Base-by-base conservation (phyloP, 2,888 invertebrate genomes). In the Cantharis rufa region DNA sequence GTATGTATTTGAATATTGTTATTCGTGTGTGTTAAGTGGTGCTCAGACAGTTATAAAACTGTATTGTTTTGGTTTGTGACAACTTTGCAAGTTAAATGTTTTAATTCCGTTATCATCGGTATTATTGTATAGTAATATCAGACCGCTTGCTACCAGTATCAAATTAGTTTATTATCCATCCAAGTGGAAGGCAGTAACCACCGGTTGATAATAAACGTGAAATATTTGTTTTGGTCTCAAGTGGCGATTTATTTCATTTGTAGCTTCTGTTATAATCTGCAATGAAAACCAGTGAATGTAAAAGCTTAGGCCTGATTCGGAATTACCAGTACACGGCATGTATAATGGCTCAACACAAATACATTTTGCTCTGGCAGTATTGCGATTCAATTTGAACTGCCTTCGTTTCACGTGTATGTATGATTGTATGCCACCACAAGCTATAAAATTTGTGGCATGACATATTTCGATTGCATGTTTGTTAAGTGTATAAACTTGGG, bases 1-100 rank as follows among this genome's bases (percentile, higher is more conserved):
- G 88, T 88, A 88, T 88, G 88, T 88, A 88, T 88, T 86, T 87
- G 85, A 87, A 85, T 87, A 87, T 88, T 88, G 87, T 87, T 88
- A 87, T 87, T 86, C 87, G 87, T 88, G 87, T 87, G 87, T 88
- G 87, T 88, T 88, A 87, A 87, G 87, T 88, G 88, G 88, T 88
- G 88, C 87, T 88, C 87, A 88, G 84, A 87, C 84, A 86, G 87
- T 87, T 87, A 78, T 86, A 85, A 86, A 88, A 82, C 75, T 79
- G 79, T 79, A 77, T 79, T 88, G 87, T 88, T 87, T 88, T 87
- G 86, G 87, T 87, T 86, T 88, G 87, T 88, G 86, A 85, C 87
- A 85, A 86, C 85, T 85, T 84, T 88, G 88, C 88, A 88, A 88
- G 88, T 87, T 88, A 85, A 86, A 87, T 88, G 88, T 88, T 86